Evolutionary conservation across 1,140 invertebrate species (phyloP).

Genomic region (Protaetia brevitarsis): DNA sequence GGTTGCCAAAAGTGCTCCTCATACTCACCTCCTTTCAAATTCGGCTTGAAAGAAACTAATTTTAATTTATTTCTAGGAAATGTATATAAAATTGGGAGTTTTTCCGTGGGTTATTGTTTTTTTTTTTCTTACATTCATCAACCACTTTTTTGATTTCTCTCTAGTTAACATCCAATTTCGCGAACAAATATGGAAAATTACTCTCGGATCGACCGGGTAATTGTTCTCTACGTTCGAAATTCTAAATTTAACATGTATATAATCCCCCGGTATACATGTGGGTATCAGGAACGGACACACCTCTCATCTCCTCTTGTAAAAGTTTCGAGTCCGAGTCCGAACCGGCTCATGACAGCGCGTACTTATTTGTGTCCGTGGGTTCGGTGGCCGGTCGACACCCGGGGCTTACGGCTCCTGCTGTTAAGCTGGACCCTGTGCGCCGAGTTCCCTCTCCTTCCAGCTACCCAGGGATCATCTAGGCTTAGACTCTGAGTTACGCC

Average conservation of each 20-base stretch:
- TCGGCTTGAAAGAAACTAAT: no score
- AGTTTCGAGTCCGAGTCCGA: slow-evolving; percentile 17
- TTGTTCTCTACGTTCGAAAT: background rate
- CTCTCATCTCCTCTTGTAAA: slow-evolving; percentile 22
- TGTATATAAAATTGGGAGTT: no score
- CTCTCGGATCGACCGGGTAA: no score
- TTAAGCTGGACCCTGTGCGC: slow-evolving; percentile 22
- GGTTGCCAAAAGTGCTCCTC: no score
- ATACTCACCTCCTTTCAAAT: no score
- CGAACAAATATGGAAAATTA: no score
- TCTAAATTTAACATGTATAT: slow-evolving; percentile 7
- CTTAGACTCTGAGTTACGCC: slow-evolving; percentile 22
- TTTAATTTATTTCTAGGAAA: no score
- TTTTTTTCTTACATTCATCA: no score
- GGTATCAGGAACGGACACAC: slow-evolving; percentile 21
- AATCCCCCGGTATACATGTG: background rate
- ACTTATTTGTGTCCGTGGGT: slow-evolving; percentile 29
- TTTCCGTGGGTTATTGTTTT: no score
- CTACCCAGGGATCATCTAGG: slow-evolving; percentile 22
- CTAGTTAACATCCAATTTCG: no score
- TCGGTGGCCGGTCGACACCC: slow-evolving; percentile 33
- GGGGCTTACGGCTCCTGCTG: slow-evolving; percentile 24
- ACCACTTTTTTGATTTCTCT: no score
- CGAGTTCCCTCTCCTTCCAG: slow-evolving; percentile 20
- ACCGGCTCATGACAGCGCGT: slow-evolving; percentile 21